Conservation (phyloP, 1,140 invertebrate genomes). For the Nylanderia fulva region DNA sequence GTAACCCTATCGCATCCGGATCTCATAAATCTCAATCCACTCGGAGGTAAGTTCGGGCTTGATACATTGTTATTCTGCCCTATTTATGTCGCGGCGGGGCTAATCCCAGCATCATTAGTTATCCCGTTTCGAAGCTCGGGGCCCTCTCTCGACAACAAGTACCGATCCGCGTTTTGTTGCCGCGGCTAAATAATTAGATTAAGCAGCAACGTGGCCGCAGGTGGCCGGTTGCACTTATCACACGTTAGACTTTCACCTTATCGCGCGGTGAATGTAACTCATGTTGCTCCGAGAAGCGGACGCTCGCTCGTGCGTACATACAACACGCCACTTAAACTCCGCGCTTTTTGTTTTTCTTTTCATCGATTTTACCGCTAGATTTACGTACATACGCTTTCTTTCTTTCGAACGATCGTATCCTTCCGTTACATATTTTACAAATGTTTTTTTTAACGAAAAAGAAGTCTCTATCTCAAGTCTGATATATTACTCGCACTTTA, state of each 20-base stretch:
- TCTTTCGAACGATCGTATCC: not conserved
- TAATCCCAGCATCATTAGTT: constrained; percentile 40
- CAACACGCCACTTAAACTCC: not conserved
- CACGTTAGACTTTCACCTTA: constrained; percentile 67
- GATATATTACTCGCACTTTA: not conserved
- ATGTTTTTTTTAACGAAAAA: not conserved
- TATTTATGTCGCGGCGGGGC: constrained; percentile 39
- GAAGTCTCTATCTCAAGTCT: not conserved
- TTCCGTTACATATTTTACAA: not conserved
- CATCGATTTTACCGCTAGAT: constrained; percentile 10
- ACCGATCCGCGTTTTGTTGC: constrained; percentile 21
- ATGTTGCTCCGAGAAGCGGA: constrained; percentile 11
- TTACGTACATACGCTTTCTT: not conserved
- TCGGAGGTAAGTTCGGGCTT: constrained; percentile 42
- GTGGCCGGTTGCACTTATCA: constrained; percentile 56
- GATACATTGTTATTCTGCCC: constrained; percentile 51
- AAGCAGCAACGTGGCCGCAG: constrained; percentile 36
- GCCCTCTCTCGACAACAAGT: constrained; percentile 21
- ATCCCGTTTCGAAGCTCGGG: constrained; percentile 27
- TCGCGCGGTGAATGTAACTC: constrained; percentile 45
- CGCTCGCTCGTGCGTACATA: constrained; percentile 32
- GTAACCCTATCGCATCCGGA: constrained; percentile 43
- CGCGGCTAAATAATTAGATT: not conserved
- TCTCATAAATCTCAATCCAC: constrained; percentile 59
- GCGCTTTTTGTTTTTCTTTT: constrained; percentile 16